These are phyloP conservation scores for Neoascia interrupta DNA, from an alignment of 2,888 invertebrate species.

Conservation along the genomic window DNA sequence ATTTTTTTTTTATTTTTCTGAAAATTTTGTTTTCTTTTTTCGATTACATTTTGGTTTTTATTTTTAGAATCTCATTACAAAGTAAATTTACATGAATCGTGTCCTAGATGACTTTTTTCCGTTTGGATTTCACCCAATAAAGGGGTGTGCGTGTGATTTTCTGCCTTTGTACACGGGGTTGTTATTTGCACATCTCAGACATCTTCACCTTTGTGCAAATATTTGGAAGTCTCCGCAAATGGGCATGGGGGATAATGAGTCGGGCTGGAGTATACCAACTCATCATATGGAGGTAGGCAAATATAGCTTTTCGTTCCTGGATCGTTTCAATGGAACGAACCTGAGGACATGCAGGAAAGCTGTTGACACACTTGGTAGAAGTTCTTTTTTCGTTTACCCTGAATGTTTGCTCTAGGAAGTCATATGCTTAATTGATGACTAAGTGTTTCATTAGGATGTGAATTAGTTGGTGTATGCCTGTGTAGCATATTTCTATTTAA, in stretches of 20 bases:
- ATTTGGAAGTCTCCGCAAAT: constrained; percentile 51
- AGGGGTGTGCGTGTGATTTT: constrained; percentile 3
- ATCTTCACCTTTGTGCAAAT: constrained; percentile 62
- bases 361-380: constrained; percentile 38
- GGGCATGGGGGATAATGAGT: constrained; percentile 52
- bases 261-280: not conserved
- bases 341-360: constrained; percentile 20
- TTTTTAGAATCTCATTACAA: constrained; percentile 62
- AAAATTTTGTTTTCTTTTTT: constrained; percentile 23
- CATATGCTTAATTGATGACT: constrained; percentile 7
- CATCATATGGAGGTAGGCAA: constrained; percentile 31
- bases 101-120: not conserved
- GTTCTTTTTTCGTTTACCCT: not conserved
- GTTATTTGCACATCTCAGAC: constrained; percentile 40
- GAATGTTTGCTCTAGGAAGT: constrained; percentile 2
- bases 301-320: constrained; percentile 38
- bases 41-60: constrained; percentile 48
- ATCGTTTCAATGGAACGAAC: not conserved
- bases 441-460: not conserved
- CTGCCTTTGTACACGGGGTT: constrained; percentile 13
- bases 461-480: too few species aligned
- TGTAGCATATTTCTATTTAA: too few species aligned
- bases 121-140: constrained; percentile 1
- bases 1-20: constrained; percentile 11
- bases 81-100: constrained; percentile 30